Evolutionary conservation across 2,113 vertebrate genomes (phyloP), one percentile per base, ranked within the genome.

Genomic region (Engraulis encrasicolus): DNA sequence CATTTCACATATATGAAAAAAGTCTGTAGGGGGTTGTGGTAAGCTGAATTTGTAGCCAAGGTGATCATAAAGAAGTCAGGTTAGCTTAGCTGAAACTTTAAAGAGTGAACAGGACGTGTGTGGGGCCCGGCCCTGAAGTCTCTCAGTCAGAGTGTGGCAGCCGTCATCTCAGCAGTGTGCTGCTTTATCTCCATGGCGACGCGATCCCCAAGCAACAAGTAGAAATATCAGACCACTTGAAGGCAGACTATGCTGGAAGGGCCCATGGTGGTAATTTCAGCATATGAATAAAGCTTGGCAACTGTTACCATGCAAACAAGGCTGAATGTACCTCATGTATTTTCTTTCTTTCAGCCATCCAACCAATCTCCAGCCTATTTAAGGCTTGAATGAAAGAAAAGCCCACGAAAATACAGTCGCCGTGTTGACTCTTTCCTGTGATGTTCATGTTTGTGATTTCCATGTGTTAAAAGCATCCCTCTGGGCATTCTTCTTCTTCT

Each of bases 41-140:
- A 66, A 66, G 23, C 58, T 66, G 58, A 34, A 74, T 74, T 74
- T 74, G 66, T 74, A 74, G 31, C 66, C 66, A 74, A 74, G 66
- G 66, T 74, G 66, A 34, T 15, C 18, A n/a, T n/a, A n/a, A n/a
- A 31, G 34, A 74, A 74, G 31, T 74, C 27, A 74, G n/a, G n/a
- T n/a, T n/a, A n/a, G n/a, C 34, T 74, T 74, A 74, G 66, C 14
- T 34, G 34, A 31, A 74, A 74, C 31, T 34, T 74, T 27, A 17
- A 74, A 74, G 66, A 31, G 66, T 34, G 12, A 74, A 74, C 27
- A 66, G 58, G 20, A 61, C 20, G n/a, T 66, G 58, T n/a, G n/a
- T 74, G 27, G 66, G 61, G 31, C 17, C 66, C 27, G 61, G 31
- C 17, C 66, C 27, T 15, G 31, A 27, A 31, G 9, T 34, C 5